Percentiles rank a stretch among this genome's conserved stretches.
Conservation (phyloP, 2,888 invertebrate species). For the Congeria kusceri region DNA sequence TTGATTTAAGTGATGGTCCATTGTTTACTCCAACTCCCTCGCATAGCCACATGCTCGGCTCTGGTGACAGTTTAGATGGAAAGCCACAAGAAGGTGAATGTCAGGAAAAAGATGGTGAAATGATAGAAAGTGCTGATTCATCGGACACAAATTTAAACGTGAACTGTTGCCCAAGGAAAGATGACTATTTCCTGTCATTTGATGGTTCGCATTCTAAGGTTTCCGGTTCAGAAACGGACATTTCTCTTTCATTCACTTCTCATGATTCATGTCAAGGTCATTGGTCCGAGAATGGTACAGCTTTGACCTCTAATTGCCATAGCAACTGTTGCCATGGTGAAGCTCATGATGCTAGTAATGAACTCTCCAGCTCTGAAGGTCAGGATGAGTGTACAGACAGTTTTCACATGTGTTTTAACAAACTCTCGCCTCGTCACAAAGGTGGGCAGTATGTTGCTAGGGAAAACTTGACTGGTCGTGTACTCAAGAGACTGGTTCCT, state of each 20-base stretch:
- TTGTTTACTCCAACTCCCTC: constrained; percentile 81
- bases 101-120: constrained; percentile 40
- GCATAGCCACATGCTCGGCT: constrained; percentile 41
- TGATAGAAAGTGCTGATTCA: constrained; percentile 65
- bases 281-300: constrained; percentile 43
- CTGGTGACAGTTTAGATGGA: constrained; percentile 72
- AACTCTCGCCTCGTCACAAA: constrained; percentile 54
- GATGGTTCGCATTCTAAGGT: constrained; percentile 73
- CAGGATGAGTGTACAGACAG: constrained; percentile 80
- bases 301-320: not conserved
- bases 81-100: constrained; percentile 35
- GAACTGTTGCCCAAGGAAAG: constrained; percentile 78
- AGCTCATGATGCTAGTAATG: constrained; percentile 59
- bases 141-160: constrained; percentile 73
- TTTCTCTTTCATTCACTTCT: constrained; percentile 70
- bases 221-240: constrained; percentile 76
- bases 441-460: constrained; percentile 44
- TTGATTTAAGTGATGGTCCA: constrained; percentile 80
- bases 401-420: constrained; percentile 77
- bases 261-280: constrained; percentile 71
- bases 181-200: constrained; percentile 80
- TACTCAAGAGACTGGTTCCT: constrained; percentile 53
- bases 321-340: constrained; percentile 19
- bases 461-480: constrained; percentile 49
- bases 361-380: constrained; percentile 73